Conservation (phyloP, 2,888 invertebrate genomes). For the Thelaira solivaga region DNA sequence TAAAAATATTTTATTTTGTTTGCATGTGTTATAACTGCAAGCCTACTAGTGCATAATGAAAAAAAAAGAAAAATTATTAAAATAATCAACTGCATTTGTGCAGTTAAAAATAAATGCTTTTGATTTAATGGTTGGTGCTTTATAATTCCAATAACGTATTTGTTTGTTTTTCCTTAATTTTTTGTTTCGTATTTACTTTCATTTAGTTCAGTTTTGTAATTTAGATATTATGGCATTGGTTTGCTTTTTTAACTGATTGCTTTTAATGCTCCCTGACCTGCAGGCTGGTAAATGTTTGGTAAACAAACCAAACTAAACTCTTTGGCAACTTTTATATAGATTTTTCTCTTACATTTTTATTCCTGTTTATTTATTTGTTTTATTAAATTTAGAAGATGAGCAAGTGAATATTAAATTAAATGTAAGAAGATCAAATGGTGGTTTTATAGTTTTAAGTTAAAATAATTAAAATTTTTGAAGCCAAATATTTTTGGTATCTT, state of each 20-base stretch:
- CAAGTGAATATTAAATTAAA: no score
- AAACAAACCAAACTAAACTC: conserved; percentile 23
- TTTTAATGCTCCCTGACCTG: conserved; percentile 74
- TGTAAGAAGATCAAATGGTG: no score
- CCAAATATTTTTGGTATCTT: no score
- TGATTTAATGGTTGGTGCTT: no score
- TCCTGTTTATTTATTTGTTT: no score
- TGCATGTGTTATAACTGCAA: no score
- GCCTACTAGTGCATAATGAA: no score
- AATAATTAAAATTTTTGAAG: conserved; percentile 3
- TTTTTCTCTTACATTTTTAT: background rate
- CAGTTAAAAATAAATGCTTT: no score
- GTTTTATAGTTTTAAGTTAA: no score
- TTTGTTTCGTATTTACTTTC: conserved; percentile 26
- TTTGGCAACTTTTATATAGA: background rate
- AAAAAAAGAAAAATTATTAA: conserved; percentile 64
- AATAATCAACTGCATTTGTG: no score
- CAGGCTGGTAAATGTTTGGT: conserved; percentile 67
- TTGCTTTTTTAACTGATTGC: conserved; percentile 74
- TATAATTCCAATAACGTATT: background rate
- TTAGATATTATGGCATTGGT: conserved; percentile 76
- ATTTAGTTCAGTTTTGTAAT: conserved; percentile 75
- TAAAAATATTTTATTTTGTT: no score
- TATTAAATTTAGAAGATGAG: no score
- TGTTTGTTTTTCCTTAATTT: conserved; percentile 9